phyloP scores from a whole-genome alignment of 2,888 invertebrate genomes.

The Acleris sparsana region DNA sequence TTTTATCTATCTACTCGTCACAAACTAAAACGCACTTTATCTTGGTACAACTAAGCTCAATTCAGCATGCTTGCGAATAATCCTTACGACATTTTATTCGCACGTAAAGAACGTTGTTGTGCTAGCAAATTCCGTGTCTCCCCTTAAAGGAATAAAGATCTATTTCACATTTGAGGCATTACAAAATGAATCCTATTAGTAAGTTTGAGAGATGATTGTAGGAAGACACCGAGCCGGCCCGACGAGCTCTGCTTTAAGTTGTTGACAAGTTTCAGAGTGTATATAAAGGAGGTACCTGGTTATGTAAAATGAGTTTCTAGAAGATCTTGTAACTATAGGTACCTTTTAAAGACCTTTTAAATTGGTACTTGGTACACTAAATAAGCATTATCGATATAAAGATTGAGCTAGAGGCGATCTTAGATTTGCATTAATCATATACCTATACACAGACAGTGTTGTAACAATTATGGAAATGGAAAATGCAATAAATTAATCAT shows the following conservation, averaged over 20 bases:
- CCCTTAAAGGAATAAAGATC: constrained; percentile 81
- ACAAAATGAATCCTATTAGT: constrained; percentile 73
- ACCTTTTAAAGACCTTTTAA: not conserved
- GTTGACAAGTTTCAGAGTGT: constrained; percentile 57
- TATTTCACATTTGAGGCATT: constrained; percentile 72
- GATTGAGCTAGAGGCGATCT: too few relatives aligned
- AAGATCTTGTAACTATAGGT: not conserved
- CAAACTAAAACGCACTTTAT: constrained; percentile 45
- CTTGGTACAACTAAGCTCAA: accelerated
- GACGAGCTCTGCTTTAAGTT: constrained; percentile 53
- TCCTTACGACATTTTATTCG: constrained; percentile 43
- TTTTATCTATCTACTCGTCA: constrained; percentile 43
- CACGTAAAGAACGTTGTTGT: constrained; percentile 61
- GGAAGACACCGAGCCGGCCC: constrained; percentile 38
- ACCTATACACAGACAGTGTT: too few relatives aligned
- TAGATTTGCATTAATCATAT: too few relatives aligned
- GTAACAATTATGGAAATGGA: too few relatives aligned
- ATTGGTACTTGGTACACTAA: not conserved
- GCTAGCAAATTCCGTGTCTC: constrained; percentile 77
- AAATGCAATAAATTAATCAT: too few relatives aligned
- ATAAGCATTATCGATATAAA: too few relatives aligned
- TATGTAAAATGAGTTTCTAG: constrained; percentile 38
- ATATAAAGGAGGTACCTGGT: constrained; percentile 40
- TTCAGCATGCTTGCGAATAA: constrained; percentile 15
- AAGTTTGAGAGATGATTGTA: constrained; percentile 56